A percentile compares a stretch with the other conserved stretches of the same genome.
These are phyloP conservation scores for Aphodius sticticus DNA, from an alignment of 2,888 invertebrate species.

Conservation along the genomic window DNA sequence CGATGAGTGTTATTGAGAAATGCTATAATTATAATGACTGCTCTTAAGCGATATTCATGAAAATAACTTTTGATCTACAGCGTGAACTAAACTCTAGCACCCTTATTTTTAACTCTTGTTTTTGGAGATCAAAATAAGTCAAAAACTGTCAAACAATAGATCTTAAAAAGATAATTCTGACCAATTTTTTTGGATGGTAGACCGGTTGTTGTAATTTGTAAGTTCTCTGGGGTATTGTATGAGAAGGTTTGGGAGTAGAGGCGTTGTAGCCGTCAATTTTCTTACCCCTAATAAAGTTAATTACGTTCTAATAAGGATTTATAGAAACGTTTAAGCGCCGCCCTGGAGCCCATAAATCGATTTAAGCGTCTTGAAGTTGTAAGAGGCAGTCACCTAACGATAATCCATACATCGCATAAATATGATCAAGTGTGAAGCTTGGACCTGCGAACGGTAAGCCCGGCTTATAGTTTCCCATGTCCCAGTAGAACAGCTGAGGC, in stretches of 20 bases:
- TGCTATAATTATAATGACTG: neutral
- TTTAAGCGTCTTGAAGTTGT: conserved; percentile 59
- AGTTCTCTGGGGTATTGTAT: neutral
- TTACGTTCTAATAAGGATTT: conserved; percentile 58
- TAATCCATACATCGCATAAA: conserved; percentile 63
- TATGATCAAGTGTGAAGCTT: conserved; percentile 63
- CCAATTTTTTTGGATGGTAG: neutral
- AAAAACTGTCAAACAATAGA: too few species aligned
- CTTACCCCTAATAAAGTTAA: conserved; percentile 48
- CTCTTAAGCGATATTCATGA: neutral
- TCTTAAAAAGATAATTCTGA: too few species aligned
- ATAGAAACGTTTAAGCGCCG: conserved; percentile 55
- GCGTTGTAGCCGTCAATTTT: neutral
- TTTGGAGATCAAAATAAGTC: too few species aligned
- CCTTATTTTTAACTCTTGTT: too few species aligned
- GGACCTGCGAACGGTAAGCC: conserved; percentile 60
- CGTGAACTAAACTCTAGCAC: too few species aligned
- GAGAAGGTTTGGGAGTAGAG: neutral
- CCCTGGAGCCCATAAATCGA: conserved; percentile 59
- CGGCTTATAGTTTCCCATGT: conserved; percentile 60
- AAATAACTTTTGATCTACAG: too few species aligned
- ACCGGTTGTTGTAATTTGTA: neutral
- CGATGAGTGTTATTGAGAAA: neutral
- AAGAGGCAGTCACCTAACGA: conserved; percentile 59
- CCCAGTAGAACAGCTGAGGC: conserved; percentile 59